Conservation (phyloP, 2,113 vertebrate species). For the Corythaixoides concolor region DNA sequence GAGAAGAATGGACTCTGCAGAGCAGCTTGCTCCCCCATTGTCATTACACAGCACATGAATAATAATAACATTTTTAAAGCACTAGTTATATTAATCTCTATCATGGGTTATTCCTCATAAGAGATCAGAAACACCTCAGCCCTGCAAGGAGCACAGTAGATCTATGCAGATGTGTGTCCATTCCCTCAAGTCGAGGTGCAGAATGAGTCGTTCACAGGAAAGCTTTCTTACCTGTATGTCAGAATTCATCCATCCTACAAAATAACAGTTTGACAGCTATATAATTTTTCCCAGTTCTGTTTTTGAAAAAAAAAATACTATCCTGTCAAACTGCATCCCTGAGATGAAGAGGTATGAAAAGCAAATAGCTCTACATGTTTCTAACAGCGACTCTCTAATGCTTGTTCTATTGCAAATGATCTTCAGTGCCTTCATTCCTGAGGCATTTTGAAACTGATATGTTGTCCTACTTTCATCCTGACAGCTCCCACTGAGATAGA, state of each 20-base stretch:
- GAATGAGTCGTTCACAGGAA: background rate
- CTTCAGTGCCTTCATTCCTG: background rate
- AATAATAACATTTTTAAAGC: background rate
- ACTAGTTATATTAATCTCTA: background rate
- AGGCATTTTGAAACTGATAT: background rate
- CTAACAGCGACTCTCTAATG: background rate
- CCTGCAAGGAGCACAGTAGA: background rate
- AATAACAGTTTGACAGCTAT: background rate
- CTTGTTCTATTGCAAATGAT: background rate
- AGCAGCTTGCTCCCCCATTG: background rate
- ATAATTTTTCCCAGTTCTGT: background rate
- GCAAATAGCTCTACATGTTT: background rate
- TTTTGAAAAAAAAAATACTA: constrained; percentile 17
- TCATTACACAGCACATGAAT: background rate
- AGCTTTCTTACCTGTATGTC: background rate
- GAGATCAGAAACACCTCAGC: background rate
- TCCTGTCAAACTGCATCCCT: background rate
- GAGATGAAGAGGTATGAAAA: constrained; percentile 27
- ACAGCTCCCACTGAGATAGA: background rate
- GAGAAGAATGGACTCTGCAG: background rate
- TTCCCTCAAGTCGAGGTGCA: background rate
- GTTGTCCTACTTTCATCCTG: background rate
- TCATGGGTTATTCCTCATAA: background rate
- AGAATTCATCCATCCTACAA: background rate
- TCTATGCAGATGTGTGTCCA: background rate